Conservation (phyloP, 2,888 invertebrate species). For the Eristalis arbustorum region DNA sequence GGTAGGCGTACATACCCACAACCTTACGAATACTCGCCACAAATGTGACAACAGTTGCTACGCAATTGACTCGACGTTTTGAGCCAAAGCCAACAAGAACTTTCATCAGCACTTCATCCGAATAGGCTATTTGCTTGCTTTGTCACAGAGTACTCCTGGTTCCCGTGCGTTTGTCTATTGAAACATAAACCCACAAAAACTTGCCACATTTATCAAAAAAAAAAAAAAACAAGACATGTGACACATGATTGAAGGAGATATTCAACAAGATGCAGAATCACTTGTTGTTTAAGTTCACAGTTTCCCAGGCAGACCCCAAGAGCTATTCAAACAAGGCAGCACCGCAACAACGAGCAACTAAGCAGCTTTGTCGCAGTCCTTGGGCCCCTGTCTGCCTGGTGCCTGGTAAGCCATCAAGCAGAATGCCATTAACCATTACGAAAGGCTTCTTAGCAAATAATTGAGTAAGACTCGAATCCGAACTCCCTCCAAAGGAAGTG, state of each 20-base stretch:
- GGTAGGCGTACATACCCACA: too few relatives aligned
- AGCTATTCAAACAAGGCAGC: neutral
- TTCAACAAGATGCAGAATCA: neutral
- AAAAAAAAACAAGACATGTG: neutral
- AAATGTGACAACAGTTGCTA: too few relatives aligned
- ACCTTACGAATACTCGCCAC: too few relatives aligned
- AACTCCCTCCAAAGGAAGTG: constrained; percentile 23
- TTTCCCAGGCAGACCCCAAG: neutral
- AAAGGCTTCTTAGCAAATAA: constrained; percentile 30
- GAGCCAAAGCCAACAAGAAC: too few relatives aligned
- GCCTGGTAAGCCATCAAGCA: constrained; percentile 22
- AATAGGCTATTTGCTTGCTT: too few relatives aligned
- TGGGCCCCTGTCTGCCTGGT: neutral
- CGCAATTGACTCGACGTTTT: too few relatives aligned
- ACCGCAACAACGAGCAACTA: neutral
- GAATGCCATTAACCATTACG: constrained; percentile 38
- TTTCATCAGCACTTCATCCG: too few relatives aligned
- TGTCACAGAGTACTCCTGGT: too few relatives aligned
- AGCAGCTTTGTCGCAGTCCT: neutral
- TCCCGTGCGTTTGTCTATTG: too few relatives aligned
- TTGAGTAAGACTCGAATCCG: constrained; percentile 18
- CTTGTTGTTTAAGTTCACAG: neutral
- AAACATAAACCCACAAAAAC: neutral
- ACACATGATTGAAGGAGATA: neutral
- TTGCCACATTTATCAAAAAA: neutral